Conservation (phyloP, 2,113 vertebrate species). For the Archocentrus centrarchus region DNA sequence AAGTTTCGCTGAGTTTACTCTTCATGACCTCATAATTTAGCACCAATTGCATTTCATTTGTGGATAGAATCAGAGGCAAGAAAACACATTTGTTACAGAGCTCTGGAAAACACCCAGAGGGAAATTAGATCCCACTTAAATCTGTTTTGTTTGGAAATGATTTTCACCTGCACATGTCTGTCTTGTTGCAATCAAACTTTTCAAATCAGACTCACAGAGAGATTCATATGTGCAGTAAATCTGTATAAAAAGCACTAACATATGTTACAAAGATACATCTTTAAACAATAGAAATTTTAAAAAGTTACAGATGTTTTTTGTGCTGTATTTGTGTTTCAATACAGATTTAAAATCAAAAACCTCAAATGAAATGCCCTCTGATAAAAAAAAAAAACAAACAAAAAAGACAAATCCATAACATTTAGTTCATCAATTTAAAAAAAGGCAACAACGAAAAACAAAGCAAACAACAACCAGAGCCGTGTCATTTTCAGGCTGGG, state of each 20-base stretch:
- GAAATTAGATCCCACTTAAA: background rate
- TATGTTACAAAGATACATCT: conserved; percentile 13
- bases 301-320: background rate
- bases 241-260: background rate
- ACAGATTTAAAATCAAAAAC: background rate
- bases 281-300: background rate
- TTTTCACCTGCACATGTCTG: background rate
- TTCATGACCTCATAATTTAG: too few species aligned
- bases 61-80: background rate
- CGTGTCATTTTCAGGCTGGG: background rate
- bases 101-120: background rate
- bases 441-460: conserved; percentile 11
- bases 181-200: background rate
- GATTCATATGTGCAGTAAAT: background rate
- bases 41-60: background rate
- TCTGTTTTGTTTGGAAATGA: background rate
- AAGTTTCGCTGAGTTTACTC: background rate
- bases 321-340: background rate
- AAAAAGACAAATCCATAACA: background rate
- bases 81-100: background rate
- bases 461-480: conserved; percentile 35
- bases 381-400: background rate
- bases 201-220: background rate
- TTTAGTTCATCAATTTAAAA: background rate
- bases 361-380: background rate